These are phyloP conservation scores for Colletes collaris DNA, from an alignment of 2,888 invertebrate species.

Conservation along the genomic window DNA sequence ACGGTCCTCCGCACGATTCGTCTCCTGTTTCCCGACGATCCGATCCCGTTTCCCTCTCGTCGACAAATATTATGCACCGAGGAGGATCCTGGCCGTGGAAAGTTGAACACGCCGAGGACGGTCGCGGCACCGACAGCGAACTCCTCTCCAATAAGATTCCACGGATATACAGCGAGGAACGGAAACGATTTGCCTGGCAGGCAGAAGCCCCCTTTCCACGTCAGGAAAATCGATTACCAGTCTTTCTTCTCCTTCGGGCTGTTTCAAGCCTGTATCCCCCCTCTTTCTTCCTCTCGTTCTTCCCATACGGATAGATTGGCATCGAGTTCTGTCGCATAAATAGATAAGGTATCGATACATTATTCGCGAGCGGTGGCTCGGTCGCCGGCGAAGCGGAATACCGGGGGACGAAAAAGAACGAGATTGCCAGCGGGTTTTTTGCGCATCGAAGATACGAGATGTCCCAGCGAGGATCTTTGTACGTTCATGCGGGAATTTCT, in stretches of 20 bases:
- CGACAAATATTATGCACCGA: conserved; percentile 41
- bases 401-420: conserved; percentile 44
- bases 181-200: conserved; percentile 72
- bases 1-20: conserved; percentile 13
- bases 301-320: conserved; percentile 66
- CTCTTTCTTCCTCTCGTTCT: not conserved
- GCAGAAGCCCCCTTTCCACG: conserved; percentile 59
- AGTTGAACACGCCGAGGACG: conserved; percentile 42
- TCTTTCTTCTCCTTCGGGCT: conserved; percentile 62
- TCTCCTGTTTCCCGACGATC: conserved; percentile 30
- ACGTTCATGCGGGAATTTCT: conserved; percentile 15
- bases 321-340: conserved; percentile 76
- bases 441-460: conserved; percentile 33
- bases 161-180: conserved; percentile 57
- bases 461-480: not conserved
- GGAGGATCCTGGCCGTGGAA: conserved; percentile 31
- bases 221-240: conserved; percentile 67
- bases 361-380: conserved; percentile 67
- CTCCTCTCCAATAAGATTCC: conserved; percentile 64
- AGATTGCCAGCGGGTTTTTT: conserved; percentile 46
- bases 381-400: conserved; percentile 21
- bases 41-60: conserved; percentile 36
- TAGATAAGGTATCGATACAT: conserved; percentile 75
- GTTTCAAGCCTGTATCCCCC: conserved; percentile 47
- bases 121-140: conserved; percentile 52